Percentiles rank a stretch among this genome's conserved stretches.
Conservation (phyloP, 1,140 invertebrate genomes). For the Anastrepha obliqua region DNA sequence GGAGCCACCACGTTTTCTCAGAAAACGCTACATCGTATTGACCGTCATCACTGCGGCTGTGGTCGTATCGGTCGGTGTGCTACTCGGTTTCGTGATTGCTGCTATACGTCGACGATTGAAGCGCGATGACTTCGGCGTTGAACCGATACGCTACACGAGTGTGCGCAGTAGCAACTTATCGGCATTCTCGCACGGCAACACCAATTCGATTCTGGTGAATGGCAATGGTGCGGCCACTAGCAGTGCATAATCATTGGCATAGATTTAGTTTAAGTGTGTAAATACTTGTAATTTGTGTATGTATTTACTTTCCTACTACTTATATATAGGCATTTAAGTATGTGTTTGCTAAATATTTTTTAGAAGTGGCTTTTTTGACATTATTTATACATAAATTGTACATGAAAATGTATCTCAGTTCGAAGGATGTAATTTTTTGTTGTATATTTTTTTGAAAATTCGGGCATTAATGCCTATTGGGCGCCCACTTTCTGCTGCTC, state of each 20-base stretch:
- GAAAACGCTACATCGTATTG: constrained; percentile 69
- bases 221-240: not conserved
- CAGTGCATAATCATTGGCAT: constrained; percentile 4
- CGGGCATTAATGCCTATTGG: not conserved
- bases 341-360: not conserved
- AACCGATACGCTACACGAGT: constrained; percentile 72
- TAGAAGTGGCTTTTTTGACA: not conserved
- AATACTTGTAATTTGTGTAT: not conserved
- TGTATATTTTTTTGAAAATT: not conserved
- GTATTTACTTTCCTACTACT: constrained; percentile 8
- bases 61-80: constrained; percentile 67
- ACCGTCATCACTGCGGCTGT: constrained; percentile 68
- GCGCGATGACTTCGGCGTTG: constrained; percentile 69
- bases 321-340: not conserved
- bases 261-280: not conserved
- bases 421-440: too few species aligned
- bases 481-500: not conserved
- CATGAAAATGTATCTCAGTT: not conserved
- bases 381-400: not conserved
- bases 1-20: constrained; percentile 68
- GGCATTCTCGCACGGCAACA: constrained; percentile 53
- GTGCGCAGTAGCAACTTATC: constrained; percentile 71
- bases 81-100: constrained; percentile 69
- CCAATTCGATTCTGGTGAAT: constrained; percentile 48
- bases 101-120: constrained; percentile 68